Base-by-base conservation (phyloP, 2,888 invertebrate genomes). In the Xestia rhomboidea region DNA sequence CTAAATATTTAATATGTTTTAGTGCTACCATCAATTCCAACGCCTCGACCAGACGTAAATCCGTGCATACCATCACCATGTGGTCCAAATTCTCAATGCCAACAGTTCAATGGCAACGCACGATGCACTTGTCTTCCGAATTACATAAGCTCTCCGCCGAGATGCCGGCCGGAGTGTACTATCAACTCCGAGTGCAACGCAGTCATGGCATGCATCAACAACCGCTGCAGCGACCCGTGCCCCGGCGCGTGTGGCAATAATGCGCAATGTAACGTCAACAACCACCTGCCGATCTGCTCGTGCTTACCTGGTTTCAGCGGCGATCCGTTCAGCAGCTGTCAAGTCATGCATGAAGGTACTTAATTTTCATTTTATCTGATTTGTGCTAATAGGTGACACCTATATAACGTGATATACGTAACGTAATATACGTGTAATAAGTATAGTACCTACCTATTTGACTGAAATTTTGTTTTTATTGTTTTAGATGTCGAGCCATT, bases 1-100 rank as follows among this genome's bases (percentile, higher is more conserved):
- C 15, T 68, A 46, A 81, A 63, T 54, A 57, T 38, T 27, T 1
- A 60, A 46, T 76, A 38, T 78, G 79, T 88, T 88, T 27, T 60
- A 96, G 95, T 93, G 85, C 90, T 93, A 72, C 75, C 91, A 86
- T 92, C 95, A 81, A 94, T 93, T 79, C 85, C 91, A 49, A 85
- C 92, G 68, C 85, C 84, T 67, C 83, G 87, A 64, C 87, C 90
- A 74, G 88, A 95, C 68, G 91, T 94, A 51, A 97, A 97, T 86
- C 98, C 98, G 0, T 98, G 98, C 87, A 92, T 97, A 79, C 98
- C 98, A 51, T 98, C 97, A 70, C 98, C 98, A 34, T 99, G 99
- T 92, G 98, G 98, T 78, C 96, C 98, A 18, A 98, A 98, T 93
- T 98, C 98, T 21, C 96, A 97, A 87, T 99, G 98, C 91, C 97